phyloP scores from a whole-genome alignment of 2,113 vertebrate genomes.

The Rhegmatorhina hoffmannsi region DNA sequence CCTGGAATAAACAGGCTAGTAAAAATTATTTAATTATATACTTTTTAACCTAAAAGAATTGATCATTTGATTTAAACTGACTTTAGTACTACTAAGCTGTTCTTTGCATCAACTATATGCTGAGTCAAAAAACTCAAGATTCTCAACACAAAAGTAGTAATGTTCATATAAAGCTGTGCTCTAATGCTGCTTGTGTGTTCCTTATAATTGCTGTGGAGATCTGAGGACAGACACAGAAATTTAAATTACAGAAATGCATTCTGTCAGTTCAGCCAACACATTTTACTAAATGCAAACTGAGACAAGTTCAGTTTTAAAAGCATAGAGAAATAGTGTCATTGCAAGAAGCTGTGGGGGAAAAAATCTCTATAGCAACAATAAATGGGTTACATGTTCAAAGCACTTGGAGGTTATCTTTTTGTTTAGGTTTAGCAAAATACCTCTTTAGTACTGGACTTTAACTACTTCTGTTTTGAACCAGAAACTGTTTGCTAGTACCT shows the following conservation, averaged over 20 bases:
- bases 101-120: not conserved
- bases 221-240: not conserved
- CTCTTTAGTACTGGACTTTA: not conserved
- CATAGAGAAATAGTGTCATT: not conserved
- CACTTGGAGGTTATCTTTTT: not conserved
- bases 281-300: not conserved
- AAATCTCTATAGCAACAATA: not conserved
- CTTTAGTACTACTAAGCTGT: not conserved
- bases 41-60: not conserved
- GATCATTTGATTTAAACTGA: not conserved
- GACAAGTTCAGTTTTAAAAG: not conserved
- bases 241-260: not conserved
- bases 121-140: not conserved
- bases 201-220: not conserved
- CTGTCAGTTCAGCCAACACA: not conserved
- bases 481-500: not conserved
- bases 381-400: not conserved
- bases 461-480: not conserved
- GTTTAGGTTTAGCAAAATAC: not conserved
- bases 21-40: not conserved
- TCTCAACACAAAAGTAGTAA: not conserved
- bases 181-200: not conserved
- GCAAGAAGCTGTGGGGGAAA: not conserved
- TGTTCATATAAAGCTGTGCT: not conserved
- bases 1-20: not conserved